Evolutionary conservation across 2,888 invertebrate genomes (phyloP), one percentile per base, ranked within the genome.

Genomic region (Zele albiditarsus): DNA sequence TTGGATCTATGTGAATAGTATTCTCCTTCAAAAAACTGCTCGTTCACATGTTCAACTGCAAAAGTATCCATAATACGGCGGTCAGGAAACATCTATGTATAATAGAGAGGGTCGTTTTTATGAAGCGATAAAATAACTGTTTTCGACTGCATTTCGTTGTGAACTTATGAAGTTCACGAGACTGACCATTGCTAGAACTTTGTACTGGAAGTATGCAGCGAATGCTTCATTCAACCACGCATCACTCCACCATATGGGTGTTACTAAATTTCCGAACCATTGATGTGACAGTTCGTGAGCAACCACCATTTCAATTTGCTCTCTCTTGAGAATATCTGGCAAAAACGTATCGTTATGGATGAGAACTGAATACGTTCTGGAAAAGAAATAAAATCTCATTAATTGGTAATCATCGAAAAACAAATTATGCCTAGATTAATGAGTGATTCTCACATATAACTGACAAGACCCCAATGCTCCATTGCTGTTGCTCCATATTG

Each of bases 401-500:
- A n/a, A 68, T 53, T 28, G 14, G 6, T 68, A 8, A 4, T 57
- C 16, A 53, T 53, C n/a, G n/a, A 8, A n/a, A n/a, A n/a, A n/a
- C n/a, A n/a, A 20, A 71, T 23, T 10, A 10, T 23, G 5, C 3
- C 1, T 14, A 38, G 14, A 16, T 28, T n/a, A 20, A 68, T 28
- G 1, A 5, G 1, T 27, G 25, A 16, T 27, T 46, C 80, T 81
- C 81, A 92, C 93, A 91, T 91, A 90, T 94, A 96, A 16, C 95
- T 95, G 68, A 96, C 94, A 65, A 97, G 88, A 14, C 97, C 97
- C 96, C 97, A 97, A 86, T 97, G 97, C 88, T 97, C 96, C 95
- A 96, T 96, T 0, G 96, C 96, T 0, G 95, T 95, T 10, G 95
- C 95, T 75, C 93, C 93, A 87, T 96, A 97, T 87, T 96, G 95